phyloP scores from a whole-genome alignment of 2,113 vertebrate genomes.

The Podarcis cretensis region DNA sequence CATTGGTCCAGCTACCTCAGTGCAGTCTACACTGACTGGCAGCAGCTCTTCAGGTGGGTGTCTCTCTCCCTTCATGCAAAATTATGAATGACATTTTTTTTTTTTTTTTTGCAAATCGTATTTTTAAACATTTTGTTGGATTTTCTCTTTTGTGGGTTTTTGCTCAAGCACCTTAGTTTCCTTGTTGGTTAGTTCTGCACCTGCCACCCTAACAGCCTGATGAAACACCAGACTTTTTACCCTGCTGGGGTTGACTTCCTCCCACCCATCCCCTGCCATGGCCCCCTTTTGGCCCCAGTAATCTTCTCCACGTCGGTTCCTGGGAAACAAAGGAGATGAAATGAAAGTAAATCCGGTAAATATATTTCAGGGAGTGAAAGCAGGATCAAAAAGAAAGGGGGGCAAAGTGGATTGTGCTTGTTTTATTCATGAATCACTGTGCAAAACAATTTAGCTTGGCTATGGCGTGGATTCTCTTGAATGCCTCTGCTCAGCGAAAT shows the following conservation, averaged over 20 bases:
- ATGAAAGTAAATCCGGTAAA: background rate
- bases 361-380: background rate
- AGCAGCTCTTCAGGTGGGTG: background rate
- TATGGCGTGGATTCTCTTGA: background rate
- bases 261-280: background rate
- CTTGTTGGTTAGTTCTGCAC: background rate
- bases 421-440: constrained; percentile 8
- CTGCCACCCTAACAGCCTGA: background rate
- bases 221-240: background rate
- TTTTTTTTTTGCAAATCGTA: too few relatives aligned
- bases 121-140: background rate
- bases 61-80: background rate
- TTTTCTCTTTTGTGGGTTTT: background rate
- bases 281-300: background rate
- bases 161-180: background rate
- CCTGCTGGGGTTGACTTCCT: background rate
- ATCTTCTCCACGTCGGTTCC: background rate
- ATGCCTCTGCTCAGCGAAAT: background rate
- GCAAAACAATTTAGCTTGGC: constrained; percentile 2
- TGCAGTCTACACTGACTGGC: too few relatives aligned
- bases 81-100: too few relatives aligned
- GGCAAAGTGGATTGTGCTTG: background rate
- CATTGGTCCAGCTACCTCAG: background rate
- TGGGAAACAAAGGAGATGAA: background rate
- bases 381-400: background rate